These are phyloP conservation scores for Lithosia quadra DNA, from an alignment of 2,888 invertebrate species.

Conservation along the genomic window DNA sequence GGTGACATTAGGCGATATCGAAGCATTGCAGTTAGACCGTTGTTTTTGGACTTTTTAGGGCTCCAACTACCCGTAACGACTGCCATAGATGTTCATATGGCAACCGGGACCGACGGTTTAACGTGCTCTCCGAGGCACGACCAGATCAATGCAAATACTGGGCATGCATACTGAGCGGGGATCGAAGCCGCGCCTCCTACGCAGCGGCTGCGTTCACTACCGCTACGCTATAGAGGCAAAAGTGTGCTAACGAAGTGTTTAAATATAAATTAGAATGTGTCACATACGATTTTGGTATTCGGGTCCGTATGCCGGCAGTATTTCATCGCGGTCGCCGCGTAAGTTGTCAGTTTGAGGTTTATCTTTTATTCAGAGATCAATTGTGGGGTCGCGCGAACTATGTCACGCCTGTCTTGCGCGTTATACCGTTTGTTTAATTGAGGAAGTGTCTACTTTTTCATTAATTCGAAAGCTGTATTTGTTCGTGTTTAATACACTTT, in stretches of 20 bases:
- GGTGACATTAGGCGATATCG: too few species aligned
- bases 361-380: conserved; percentile 18
- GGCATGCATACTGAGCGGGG: too few species aligned
- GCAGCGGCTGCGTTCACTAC: too few species aligned
- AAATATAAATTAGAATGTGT: conserved; percentile 2
- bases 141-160: too few species aligned
- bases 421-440: not conserved
- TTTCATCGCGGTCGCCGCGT: not conserved
- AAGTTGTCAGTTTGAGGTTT: conserved; percentile 7
- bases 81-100: too few species aligned
- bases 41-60: too few species aligned
- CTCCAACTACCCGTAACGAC: too few species aligned
- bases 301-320: not conserved
- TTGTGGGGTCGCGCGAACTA: not conserved
- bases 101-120: too few species aligned
- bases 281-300: not conserved
- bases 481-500: not conserved
- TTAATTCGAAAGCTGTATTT: not conserved
- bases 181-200: too few species aligned
- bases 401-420: not conserved
- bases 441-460: not conserved
- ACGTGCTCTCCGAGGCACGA: too few species aligned
- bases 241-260: not conserved
- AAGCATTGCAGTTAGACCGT: too few species aligned
- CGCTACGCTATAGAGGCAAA: not conserved